Evolutionary conservation across 1,140 invertebrate genomes (phyloP).

Genomic region (Pteromalus puparum): DNA sequence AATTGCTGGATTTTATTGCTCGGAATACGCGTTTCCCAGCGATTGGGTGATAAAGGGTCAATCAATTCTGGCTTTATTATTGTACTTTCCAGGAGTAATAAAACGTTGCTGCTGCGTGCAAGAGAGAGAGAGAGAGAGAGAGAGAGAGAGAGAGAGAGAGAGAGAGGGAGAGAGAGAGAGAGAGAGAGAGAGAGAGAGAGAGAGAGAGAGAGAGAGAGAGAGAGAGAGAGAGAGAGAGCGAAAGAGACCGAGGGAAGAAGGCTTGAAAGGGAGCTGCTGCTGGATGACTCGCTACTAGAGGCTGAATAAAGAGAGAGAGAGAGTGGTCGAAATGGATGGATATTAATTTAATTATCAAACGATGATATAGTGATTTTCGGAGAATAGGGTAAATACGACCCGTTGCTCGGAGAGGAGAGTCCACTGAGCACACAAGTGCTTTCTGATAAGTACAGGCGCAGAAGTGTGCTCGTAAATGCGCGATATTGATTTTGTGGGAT

Average conservation of each 20-base stretch:
- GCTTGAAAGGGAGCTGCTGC: not conserved
- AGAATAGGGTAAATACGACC: not conserved
- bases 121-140: no score
- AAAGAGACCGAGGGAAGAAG: conserved; percentile 1
- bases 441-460: not conserved
- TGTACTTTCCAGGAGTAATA: not conserved
- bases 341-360: conserved; percentile 16
- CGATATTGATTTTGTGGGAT: not conserved
- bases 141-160: no score
- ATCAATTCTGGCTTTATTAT: conserved; percentile 1
- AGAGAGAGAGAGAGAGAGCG: no score
- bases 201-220: no score
- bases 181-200: no score
- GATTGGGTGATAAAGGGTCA: not conserved
- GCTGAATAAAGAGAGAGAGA: not conserved
- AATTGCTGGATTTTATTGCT: not conserved
- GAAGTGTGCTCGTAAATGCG: not conserved
- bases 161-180: no score
- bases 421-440: not conserved
- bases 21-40: not conserved
- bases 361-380: not conserved
- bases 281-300: not conserved
- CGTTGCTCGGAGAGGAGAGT: not conserved
- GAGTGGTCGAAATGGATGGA: not conserved
- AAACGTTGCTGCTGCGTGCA: not conserved